Evolutionary conservation across 2,797 vertebrate species (phyloP), one percentile per base, ranked within the genome.

Genomic region (Rhinella marina): DNA sequence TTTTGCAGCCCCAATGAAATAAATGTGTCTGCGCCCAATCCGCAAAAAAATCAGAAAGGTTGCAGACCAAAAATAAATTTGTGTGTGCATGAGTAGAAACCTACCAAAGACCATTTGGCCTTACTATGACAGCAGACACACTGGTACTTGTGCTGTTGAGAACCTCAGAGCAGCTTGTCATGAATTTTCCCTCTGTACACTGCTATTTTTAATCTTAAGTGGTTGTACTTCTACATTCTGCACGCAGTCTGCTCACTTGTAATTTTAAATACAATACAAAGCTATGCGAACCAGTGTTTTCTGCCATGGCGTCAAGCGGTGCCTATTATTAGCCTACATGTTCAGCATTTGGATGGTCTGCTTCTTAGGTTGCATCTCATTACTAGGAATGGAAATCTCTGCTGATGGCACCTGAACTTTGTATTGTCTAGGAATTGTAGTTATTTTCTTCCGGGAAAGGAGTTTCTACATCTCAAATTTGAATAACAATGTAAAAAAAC

Each of bases 131-230:
- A 5, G 27, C 54, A 57, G 23, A 27, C 32, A n/a, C 19, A 7
- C 57, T 80, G 29, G 13, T 14, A 14, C 79, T 62, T 62, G 56
- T 32, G 59, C 59, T 23, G 29, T 48, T 81, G n/a, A 32, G 57
- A 81, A n/a, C 57, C 29, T n/a, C 56, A 19, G 32, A 52, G 52
- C 81, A 54, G 62, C 70, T 29, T 84, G 61, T 77, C 29, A 25
- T 61, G 66, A 57, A 72, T 57, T 75, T 76, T 75, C 50, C 80
- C 48, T 76, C 50, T 68, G 62, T n/a, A 78, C 7, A 11, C 23
- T 57, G 77, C 84, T 89, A 89, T 86, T 86, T 89, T 68, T 89
- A 86, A 86, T 82, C 79, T 78, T 50, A 82, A 89, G 78, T 86
- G 75, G 78, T 77, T 54, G 72, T 73, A 61, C 57, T 83, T 50